A percentile compares a stretch with the other conserved stretches of the same genome.
Evolutionary conservation across 2,888 invertebrate species (phyloP).

Genomic region (Choreutis nemorana): DNA sequence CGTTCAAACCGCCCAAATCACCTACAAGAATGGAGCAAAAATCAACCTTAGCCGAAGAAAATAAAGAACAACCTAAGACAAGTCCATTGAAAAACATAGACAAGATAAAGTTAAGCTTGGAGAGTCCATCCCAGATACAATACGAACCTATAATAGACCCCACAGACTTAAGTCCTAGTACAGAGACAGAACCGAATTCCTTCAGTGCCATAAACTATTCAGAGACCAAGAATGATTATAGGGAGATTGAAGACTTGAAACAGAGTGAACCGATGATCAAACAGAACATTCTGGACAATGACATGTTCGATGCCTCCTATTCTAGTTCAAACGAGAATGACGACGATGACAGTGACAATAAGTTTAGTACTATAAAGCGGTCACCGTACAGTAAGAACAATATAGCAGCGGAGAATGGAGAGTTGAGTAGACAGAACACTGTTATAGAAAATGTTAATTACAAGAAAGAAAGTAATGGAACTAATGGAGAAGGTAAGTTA

Average conservation of each 20-base stretch:
- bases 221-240: slow-evolving; percentile 26
- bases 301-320: slow-evolving; percentile 58
- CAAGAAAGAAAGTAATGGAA: slow-evolving; percentile 52
- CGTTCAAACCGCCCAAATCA: slow-evolving; percentile 20
- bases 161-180: slow-evolving; percentile 46
- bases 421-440: slow-evolving; percentile 52
- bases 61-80: slow-evolving; percentile 30
- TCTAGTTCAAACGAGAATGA: slow-evolving; percentile 64
- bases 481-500: too few species aligned
- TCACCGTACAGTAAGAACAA: slow-evolving; percentile 70
- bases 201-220: slow-evolving; percentile 45
- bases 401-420: slow-evolving; percentile 30
- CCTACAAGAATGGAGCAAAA: slow-evolving; percentile 9
- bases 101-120: slow-evolving; percentile 56
- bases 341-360: slow-evolving; percentile 72
- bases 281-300: slow-evolving; percentile 60
- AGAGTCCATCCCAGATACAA: slow-evolving; percentile 58
- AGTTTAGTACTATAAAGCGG: slow-evolving; percentile 75
- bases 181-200: slow-evolving; percentile 38
- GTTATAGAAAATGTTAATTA: slow-evolving; percentile 59
- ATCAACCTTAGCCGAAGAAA: slow-evolving; percentile 20
- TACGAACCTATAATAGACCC: slow-evolving; percentile 58
- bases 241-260: slow-evolving; percentile 32
- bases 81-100: slow-evolving; percentile 57
- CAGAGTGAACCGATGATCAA: slow-evolving; percentile 60